phyloP scores from a whole-genome alignment of 2,888 invertebrate genomes.

The Plutella xylostella region DNA sequence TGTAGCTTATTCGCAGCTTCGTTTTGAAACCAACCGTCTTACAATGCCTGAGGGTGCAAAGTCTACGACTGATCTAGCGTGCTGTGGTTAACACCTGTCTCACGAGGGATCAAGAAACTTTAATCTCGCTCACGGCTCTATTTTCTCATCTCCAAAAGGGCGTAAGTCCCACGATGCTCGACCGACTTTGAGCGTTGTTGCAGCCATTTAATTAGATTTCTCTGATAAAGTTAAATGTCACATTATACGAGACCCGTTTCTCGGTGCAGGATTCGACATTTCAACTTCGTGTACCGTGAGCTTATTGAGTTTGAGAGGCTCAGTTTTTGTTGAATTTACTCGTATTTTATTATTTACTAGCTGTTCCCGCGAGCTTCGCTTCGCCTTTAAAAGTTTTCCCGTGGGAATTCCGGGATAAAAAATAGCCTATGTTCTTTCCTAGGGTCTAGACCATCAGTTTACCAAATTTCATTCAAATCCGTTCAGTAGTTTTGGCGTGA shows the following conservation, averaged over 20 bases:
- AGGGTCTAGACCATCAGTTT: too few species aligned
- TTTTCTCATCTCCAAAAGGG: conserved; percentile 27
- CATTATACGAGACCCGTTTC: conserved; percentile 33
- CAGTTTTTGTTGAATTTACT: neutral
- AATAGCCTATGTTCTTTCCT: too few species aligned
- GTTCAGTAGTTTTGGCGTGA: too few species aligned
- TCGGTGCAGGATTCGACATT: conserved; percentile 32
- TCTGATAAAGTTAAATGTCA: conserved; percentile 54
- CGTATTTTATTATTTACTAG: neutral
- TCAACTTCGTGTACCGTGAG: conserved; percentile 13
- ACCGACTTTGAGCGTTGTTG: conserved; percentile 38
- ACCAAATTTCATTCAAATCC: too few species aligned
- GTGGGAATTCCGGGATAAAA: too few species aligned
- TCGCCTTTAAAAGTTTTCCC: too few species aligned
- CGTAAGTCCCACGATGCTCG: conserved; percentile 32
- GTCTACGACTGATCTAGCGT: neutral
- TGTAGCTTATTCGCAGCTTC: conserved; percentile 23
- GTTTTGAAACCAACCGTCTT: conserved; percentile 31
- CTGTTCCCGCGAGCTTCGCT: too few species aligned
- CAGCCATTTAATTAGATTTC: conserved; percentile 46
- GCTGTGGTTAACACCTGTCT: conserved; percentile 46
- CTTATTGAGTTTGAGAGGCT: conserved; percentile 1
- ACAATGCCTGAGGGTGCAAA: conserved; percentile 4
- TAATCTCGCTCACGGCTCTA: conserved; percentile 43
- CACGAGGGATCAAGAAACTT: conserved; percentile 50